Percentiles rank a stretch among this genome's conserved stretches.
phyloP scores from a whole-genome alignment of 2,113 vertebrate species.

The Eudyptes chrysolophus region DNA sequence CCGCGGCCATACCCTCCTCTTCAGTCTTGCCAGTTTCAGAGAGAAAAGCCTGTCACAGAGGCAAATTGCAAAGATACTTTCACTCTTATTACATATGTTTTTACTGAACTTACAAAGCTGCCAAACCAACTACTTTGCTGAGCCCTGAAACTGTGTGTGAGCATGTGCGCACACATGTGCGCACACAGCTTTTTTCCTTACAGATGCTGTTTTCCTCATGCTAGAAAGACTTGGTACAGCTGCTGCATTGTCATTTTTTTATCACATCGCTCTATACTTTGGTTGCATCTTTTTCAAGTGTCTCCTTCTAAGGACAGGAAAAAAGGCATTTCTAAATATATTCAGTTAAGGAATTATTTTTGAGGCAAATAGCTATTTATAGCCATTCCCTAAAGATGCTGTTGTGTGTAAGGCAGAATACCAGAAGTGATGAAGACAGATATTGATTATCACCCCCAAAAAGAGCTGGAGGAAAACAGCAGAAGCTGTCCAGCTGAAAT shows the following conservation, averaged over 20 bases:
- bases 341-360: conserved; percentile 26
- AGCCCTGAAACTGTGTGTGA: neutral
- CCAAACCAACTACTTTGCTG: neutral
- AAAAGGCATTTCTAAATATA: conserved; percentile 13
- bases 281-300: conserved; percentile 30
- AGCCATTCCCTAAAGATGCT: neutral
- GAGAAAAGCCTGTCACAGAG: neutral
- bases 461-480: neutral
- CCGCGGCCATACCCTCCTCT: fast-evolving
- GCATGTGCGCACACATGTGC: neutral
- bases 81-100: neutral
- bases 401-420: conserved; percentile 15
- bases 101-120: neutral
- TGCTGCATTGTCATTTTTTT: conserved; percentile 37
- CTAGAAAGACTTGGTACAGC: neutral
- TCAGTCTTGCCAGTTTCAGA: neutral
- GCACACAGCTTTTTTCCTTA: neutral
- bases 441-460: conserved; percentile 3
- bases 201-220: conserved; percentile 9
- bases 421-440: neutral
- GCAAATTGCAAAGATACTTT: neutral
- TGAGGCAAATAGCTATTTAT: conserved; percentile 47
- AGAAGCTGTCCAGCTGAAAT: neutral
- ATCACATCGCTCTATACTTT: neutral
- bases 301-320: neutral